Conservation (phyloP, 2,113 vertebrate genomes). For the Coturnix japonica region DNA sequence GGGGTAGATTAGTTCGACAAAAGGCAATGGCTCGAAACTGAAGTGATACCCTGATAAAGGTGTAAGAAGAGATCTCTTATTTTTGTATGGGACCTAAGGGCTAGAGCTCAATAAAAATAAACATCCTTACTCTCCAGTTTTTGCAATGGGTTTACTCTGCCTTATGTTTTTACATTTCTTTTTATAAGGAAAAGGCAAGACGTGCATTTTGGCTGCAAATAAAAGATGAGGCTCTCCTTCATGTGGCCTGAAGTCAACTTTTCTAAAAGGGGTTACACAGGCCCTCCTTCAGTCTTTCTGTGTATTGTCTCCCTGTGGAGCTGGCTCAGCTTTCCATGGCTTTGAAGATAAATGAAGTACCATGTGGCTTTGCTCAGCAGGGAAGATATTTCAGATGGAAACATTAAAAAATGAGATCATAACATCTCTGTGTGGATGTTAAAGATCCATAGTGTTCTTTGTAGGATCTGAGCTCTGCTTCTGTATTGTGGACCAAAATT, state of each 20-base stretch:
- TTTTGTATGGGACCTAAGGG: not conserved
- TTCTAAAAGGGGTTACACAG: conserved; percentile 3
- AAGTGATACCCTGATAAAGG: not conserved
- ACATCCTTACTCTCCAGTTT: not conserved
- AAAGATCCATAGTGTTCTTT: not conserved
- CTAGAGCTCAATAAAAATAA: not conserved
- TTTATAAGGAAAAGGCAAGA: not conserved
- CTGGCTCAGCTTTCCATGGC: not conserved
- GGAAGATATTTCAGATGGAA: conserved; percentile 34
- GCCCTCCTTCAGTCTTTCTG: conserved; percentile 3
- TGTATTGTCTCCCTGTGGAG: not conserved
- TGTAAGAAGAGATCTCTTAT: not conserved
- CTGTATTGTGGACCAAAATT: not conserved
- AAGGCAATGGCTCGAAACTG: not conserved
- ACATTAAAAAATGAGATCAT: conserved; percentile 7
- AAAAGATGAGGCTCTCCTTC: conserved; percentile 12
- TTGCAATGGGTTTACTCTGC: not conserved
- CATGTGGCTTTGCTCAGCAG: conserved; percentile 19
- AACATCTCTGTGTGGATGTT: not conserved
- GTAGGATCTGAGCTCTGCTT: conserved; percentile 23
- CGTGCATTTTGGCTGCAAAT: conserved; percentile 15
- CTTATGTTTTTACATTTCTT: not conserved
- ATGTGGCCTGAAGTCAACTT: not conserved
- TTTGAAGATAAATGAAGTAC: conserved; percentile 53
- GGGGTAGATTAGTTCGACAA: not conserved